Evolutionary conservation across 2,113 vertebrate genomes (phyloP), one percentile per base, ranked within the genome.

Genomic region (Mormyrus iriodes): DNA sequence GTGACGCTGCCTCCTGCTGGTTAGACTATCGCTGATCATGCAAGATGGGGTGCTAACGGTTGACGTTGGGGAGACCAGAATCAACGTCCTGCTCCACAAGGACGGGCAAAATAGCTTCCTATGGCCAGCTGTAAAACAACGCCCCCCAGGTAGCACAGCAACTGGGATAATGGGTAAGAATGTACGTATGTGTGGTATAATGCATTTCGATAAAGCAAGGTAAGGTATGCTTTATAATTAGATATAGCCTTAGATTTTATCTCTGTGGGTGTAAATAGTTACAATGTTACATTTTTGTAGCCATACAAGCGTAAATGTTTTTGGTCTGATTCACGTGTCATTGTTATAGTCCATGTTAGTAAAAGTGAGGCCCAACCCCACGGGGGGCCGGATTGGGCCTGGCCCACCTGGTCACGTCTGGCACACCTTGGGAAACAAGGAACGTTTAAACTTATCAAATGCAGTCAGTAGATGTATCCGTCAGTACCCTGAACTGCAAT

Each of bases 91-190:
- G 19, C 55, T 92, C 82, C 93, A 95, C 69, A 31, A 86, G 15
- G 90, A 52, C 1, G 8, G 46, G 0, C 65, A 90, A 0, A 0
- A 24, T 0, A 0, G 39, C 35, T 92, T 95, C 88, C 91, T 95
- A 21, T 95, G 95, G 95, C 95, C 94, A 0, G 92, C 85, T 76
- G 24, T 95, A 15, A 91, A 88, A 85, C 92, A 93, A 65, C 31
- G 3, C 35, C 79, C 92, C 35, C 85, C 52, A 1, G 90, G 90
- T 1, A 13, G 39, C 85, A 65, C 51, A 15, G 17, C n/a, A 24
- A 88, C 58, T 5, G 94, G 94, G 31, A 79, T 94, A 90, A 90
- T 94, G 87, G 93, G 94, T 95, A 89, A 88, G 89, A 83, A 8
- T 27, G 21, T 55, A 42, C 42, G 4, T 76, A 27, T 79, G 49